Evolutionary conservation across 2,113 vertebrate species (phyloP).

Genomic region (Stigmatopora nigra): DNA sequence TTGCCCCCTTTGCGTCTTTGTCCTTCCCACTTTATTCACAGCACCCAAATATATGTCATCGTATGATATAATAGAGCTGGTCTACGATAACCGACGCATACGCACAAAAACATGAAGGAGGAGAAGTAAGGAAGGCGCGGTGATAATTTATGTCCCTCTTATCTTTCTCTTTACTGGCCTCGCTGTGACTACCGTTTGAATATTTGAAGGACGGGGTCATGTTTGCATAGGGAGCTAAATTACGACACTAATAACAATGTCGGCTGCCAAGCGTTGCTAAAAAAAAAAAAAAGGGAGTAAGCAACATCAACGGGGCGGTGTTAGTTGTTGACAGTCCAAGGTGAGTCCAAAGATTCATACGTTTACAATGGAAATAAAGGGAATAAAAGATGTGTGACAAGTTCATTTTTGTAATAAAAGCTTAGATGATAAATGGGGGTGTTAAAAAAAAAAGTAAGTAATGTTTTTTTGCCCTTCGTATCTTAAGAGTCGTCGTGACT

Average conservation of each 20-base stretch:
- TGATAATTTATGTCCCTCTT: slow-evolving; percentile 55
- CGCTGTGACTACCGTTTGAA: slow-evolving; percentile 62
- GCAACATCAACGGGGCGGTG: neutral
- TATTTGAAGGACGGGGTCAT: slow-evolving; percentile 65
- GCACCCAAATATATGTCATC: slow-evolving; percentile 39
- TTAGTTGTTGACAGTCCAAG: slow-evolving; percentile 6
- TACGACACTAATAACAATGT: slow-evolving; percentile 60
- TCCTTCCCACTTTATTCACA: slow-evolving; percentile 29
- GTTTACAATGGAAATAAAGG: neutral
- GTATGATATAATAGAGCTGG: slow-evolving; percentile 31
- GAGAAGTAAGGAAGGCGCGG: neutral
- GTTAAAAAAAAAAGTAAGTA: neutral
- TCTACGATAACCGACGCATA: slow-evolving; percentile 15
- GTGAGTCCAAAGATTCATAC: slow-evolving; percentile 9
- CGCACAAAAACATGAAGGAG: slow-evolving; percentile 3
- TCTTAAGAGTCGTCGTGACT: neutral
- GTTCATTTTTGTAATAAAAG: neutral
- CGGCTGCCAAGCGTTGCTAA: slow-evolving; percentile 22
- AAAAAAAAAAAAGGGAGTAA: slow-evolving; percentile 5
- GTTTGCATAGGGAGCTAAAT: slow-evolving; percentile 70
- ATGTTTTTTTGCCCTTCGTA: neutral
- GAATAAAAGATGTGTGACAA: neutral
- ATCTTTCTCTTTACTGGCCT: slow-evolving; percentile 57
- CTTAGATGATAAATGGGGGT: neutral
- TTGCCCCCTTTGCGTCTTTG: slow-evolving; percentile 9